Conservation (phyloP, 2,797 vertebrate species). For the Caiman crocodilus region DNA sequence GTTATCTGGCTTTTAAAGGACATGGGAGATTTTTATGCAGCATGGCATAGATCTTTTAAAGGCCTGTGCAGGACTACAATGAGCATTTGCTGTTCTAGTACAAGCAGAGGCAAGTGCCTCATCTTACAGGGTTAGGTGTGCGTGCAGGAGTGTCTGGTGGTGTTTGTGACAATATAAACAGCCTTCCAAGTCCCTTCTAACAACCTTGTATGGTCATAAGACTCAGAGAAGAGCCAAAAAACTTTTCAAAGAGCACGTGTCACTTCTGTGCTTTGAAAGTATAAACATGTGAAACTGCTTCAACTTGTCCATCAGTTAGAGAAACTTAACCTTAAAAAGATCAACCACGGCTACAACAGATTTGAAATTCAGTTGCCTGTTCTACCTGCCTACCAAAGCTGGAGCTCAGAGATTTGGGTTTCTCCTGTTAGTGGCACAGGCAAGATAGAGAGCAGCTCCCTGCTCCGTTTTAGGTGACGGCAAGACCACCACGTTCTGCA, state of each 20-base stretch:
- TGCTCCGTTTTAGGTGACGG: not conserved
- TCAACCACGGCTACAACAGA: not conserved
- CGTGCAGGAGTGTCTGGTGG: not conserved
- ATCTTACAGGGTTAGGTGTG: not conserved
- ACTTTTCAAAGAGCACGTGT: not conserved
- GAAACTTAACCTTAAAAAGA: rapidly evolving
- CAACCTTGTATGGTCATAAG: not conserved
- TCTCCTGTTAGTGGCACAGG: not conserved
- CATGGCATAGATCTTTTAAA: not conserved
- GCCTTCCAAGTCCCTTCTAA: not conserved
- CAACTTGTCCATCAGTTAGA: not conserved
- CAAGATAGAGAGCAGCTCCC: not conserved
- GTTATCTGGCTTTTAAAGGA: rapidly evolving
- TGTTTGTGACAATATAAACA: not conserved
- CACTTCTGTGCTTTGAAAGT: no score
- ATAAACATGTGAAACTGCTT: not conserved
- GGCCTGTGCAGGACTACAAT: not conserved
- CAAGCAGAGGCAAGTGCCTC: not conserved
- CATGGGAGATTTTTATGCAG: rapidly evolving
- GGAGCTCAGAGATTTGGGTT: not conserved
- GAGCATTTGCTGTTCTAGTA: not conserved
- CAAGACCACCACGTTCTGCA: not conserved
- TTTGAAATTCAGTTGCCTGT: not conserved
- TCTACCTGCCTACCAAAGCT: not conserved
- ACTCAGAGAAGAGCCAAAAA: not conserved